Evolutionary conservation across 2,888 invertebrate genomes (phyloP).

Genomic region (Nemapogon koenigi): DNA sequence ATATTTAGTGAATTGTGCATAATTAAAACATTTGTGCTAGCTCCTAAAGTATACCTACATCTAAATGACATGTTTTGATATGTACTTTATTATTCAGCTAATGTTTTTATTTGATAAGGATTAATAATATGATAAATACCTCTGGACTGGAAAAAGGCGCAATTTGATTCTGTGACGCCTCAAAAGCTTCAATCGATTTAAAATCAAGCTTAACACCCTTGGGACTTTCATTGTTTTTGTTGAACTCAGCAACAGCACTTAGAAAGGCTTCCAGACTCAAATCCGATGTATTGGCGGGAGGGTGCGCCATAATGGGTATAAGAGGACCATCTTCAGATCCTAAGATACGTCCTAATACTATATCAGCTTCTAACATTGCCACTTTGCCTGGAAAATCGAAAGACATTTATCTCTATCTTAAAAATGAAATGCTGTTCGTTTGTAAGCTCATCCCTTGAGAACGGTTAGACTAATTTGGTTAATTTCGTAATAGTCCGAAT

Average conservation of each 20-base stretch:
- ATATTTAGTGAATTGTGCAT: too few species aligned
- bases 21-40: too few species aligned
- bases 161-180: slow-evolving; percentile 57
- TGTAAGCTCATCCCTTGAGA: too few species aligned
- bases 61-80: too few species aligned
- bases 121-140: too few species aligned
- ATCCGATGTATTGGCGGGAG: slow-evolving; percentile 75
- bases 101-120: too few species aligned
- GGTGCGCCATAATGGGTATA: slow-evolving; percentile 87
- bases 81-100: too few species aligned
- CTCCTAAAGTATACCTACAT: too few species aligned
- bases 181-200: slow-evolving; percentile 78
- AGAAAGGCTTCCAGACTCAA: slow-evolving; percentile 78
- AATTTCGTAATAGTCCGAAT: too few species aligned
- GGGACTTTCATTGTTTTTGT: slow-evolving; percentile 38
- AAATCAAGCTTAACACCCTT: slow-evolving; percentile 92
- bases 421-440: too few species aligned
- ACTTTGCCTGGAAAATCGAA: slow-evolving; percentile 66
- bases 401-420: too few species aligned
- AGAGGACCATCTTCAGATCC: slow-evolving; percentile 51
- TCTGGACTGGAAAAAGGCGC: slow-evolving; percentile 39
- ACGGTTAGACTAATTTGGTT: too few species aligned
- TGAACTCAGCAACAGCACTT: slow-evolving; percentile 55
- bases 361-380: slow-evolving; percentile 88
- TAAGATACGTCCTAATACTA: slow-evolving; percentile 69